phyloP scores from a whole-genome alignment of 2,797 vertebrate genomes.

The Enteromius viviparus region DNA sequence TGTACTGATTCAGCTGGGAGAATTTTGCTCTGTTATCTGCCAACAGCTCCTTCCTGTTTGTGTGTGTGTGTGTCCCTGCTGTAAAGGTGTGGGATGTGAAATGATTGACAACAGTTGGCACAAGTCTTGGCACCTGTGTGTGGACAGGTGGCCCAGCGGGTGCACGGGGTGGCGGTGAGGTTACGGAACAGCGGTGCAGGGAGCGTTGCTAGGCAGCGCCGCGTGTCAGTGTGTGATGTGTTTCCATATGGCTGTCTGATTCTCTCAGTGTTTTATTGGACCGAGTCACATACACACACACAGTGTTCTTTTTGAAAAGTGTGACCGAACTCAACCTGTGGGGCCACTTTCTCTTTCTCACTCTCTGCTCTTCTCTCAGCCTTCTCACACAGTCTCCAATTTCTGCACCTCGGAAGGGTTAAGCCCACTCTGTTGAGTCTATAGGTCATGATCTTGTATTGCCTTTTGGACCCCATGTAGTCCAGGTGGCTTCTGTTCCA shows the following conservation, averaged over 20 bases:
- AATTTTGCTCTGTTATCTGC: slow-evolving; percentile 27
- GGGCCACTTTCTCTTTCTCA: slow-evolving; percentile 1
- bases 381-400: not conserved
- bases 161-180: slow-evolving; percentile 20
- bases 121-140: slow-evolving; percentile 43
- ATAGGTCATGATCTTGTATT: slow-evolving; percentile 1
- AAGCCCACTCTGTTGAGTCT: not conserved
- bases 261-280: slow-evolving; percentile 27
- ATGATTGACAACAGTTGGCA: slow-evolving; percentile 68
- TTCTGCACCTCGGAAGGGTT: not conserved
- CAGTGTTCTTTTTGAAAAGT: slow-evolving; percentile 6
- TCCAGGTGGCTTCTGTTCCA: slow-evolving; percentile 19
- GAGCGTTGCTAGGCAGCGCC: slow-evolving; percentile 50
- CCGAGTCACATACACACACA: not conserved
- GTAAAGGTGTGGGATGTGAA: slow-evolving; percentile 39
- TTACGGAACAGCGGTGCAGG: slow-evolving; percentile 50
- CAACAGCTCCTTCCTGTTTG: slow-evolving; percentile 25
- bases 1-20: not conserved
- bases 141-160: slow-evolving; percentile 66
- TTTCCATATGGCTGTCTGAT: slow-evolving; percentile 56
- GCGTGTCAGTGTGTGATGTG: slow-evolving; percentile 34
- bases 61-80: slow-evolving; percentile 26
- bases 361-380: slow-evolving; percentile 13
- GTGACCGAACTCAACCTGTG: slow-evolving; percentile 29
- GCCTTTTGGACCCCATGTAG: not conserved